phyloP scores from a whole-genome alignment of 1,140 invertebrate genomes.

The Amphibalanus amphitrite region DNA sequence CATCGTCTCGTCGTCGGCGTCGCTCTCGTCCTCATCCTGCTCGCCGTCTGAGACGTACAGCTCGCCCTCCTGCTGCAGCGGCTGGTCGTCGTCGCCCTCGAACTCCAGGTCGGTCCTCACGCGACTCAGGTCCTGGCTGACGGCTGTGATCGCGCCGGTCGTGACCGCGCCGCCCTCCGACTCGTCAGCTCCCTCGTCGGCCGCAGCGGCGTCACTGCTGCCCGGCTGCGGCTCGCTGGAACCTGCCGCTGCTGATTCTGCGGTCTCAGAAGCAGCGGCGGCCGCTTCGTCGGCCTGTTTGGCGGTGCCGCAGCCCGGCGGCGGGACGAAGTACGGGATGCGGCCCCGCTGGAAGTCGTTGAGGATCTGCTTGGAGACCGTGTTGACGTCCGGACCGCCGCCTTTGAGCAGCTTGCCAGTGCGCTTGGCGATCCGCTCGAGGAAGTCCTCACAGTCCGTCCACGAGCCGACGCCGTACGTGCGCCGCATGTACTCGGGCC shows the following conservation, averaged over 20 bases:
- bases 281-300: neutral
- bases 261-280: slow-evolving; percentile 5
- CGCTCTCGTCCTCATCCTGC: neutral
- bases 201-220: slow-evolving; percentile 12
- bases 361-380: slow-evolving; percentile 81
- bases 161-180: slow-evolving; percentile 18
- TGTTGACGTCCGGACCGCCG: slow-evolving; percentile 80
- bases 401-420: slow-evolving; percentile 85
- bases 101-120: slow-evolving; percentile 13
- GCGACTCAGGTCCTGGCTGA: slow-evolving; percentile 13
- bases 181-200: slow-evolving; percentile 14
- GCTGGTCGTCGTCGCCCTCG: slow-evolving; percentile 13
- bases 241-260: slow-evolving; percentile 11
- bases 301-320: slow-evolving; percentile 31
- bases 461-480: slow-evolving; percentile 77
- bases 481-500: slow-evolving; percentile 70
- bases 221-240: slow-evolving; percentile 9
- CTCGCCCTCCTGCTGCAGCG: slow-evolving; percentile 11
- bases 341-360: slow-evolving; percentile 99
- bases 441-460: slow-evolving; percentile 54
- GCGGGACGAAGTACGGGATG: slow-evolving; percentile 81
- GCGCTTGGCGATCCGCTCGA: slow-evolving; percentile 72
- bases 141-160: slow-evolving; percentile 19
- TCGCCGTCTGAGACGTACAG: slow-evolving; percentile 8
- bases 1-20: neutral